These are phyloP conservation scores for Callinectes sapidus DNA, from an alignment of 2,888 invertebrate species.

Conservation along the genomic window DNA sequence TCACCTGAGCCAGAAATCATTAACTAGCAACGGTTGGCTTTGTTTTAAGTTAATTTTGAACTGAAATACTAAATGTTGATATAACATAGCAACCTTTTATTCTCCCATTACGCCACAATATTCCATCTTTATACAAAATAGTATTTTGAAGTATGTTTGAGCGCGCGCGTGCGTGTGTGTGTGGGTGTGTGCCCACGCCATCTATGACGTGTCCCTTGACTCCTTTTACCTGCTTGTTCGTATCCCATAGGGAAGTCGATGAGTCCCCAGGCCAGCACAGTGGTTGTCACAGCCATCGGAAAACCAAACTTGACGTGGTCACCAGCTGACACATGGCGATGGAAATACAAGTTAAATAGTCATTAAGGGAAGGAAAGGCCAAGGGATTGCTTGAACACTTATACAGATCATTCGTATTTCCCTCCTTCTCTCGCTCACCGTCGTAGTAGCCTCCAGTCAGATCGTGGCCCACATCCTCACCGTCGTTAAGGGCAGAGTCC, in stretches of 20 bases:
- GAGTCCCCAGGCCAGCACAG: conserved; percentile 25
- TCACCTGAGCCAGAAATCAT: background rate
- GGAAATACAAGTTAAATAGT: background rate
- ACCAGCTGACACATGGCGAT: background rate
- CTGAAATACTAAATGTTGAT: too few relatives aligned
- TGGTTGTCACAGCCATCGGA: conserved; percentile 26
- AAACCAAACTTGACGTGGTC: conserved; percentile 40
- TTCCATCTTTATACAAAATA: too few relatives aligned
- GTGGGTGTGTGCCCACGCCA: too few relatives aligned
- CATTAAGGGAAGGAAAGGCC: background rate
- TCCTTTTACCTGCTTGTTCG: background rate
- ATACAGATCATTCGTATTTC: too few relatives aligned
- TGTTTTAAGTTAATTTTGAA: too few relatives aligned
- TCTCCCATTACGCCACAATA: too few relatives aligned
- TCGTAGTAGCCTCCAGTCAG: conserved; percentile 72
- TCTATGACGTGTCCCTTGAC: too few relatives aligned
- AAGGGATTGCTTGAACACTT: too few relatives aligned
- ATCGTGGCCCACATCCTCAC: conserved; percentile 79
- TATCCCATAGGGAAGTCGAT: conserved; percentile 30
- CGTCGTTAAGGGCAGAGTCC: conserved; percentile 79
- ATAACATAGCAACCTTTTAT: too few relatives aligned
- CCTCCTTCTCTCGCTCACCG: conserved; percentile 76
- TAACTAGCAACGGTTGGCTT: too few relatives aligned
- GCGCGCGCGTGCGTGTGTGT: background rate
- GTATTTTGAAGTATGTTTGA: background rate